phyloP scores from a whole-genome alignment of 2,888 invertebrate genomes.

The Drosophila seclusa region DNA sequence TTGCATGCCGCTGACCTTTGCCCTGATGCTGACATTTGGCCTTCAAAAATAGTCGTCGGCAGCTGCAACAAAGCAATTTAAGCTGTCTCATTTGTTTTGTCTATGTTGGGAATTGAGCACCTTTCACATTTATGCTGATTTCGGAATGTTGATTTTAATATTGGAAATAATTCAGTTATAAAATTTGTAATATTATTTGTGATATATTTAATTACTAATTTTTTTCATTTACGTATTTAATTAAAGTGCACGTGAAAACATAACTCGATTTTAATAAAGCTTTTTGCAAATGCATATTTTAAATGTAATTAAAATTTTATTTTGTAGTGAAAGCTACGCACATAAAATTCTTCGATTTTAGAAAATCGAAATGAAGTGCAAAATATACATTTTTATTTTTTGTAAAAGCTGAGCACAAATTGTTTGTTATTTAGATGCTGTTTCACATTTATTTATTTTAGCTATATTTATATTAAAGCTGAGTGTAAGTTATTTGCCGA shows the following conservation, averaged over 20 bases:
- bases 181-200: background rate
- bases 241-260: background rate
- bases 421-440: background rate
- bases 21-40: background rate
- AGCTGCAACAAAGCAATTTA: background rate
- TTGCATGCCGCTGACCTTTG: conserved; percentile 23
- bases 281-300: too few species aligned
- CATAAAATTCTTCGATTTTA: rapidly evolving
- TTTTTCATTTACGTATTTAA: background rate
- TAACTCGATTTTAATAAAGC: too few species aligned
- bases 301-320: too few species aligned
- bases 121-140: background rate
- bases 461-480: background rate
- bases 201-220: background rate
- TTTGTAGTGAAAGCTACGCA: too few species aligned
- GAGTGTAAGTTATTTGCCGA: background rate
- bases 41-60: background rate
- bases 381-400: background rate
- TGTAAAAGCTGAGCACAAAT: background rate
- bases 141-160: background rate
- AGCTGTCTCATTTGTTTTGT: background rate
- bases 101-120: background rate
- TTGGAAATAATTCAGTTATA: background rate
- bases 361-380: background rate
- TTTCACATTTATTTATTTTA: too few species aligned